Evolutionary conservation across 2,888 invertebrate species (phyloP), one percentile per base, ranked within the genome.

Genomic region (Xylophagus ater): DNA sequence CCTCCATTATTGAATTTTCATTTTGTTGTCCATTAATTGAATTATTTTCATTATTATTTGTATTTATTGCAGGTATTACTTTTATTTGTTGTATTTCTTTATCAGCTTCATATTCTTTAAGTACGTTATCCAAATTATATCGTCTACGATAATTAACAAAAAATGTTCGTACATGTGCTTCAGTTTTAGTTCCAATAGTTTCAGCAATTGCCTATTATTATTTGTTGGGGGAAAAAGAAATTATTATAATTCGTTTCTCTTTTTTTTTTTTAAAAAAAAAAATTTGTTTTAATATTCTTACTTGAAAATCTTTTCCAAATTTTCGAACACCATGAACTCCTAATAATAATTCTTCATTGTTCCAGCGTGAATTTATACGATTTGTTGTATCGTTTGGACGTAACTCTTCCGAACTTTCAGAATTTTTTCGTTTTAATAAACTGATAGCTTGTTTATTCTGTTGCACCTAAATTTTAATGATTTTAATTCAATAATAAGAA

Each of bases 121-220:
- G 68, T 24, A 88, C 78, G 13, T 76, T 76, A 62, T 94, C 93
- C 49, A 94, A 69, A 65, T 88, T 87, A 66, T 84, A 90, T 41
- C 87, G 77, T 50, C 88, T 79, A 33, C 90, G 78, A 66, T 94
- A 87, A 58, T 87, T 90, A 7, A 86, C 76, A 66, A 88, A 96
- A 68, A 94, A 96, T 34, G 82, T 81, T 47, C 90, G 80, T 31
- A 96, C 74, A 60, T 94, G 93, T 34, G 83, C 79, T 65, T 93
- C 94, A 2, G 87, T 90, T 70, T 96, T 96, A 36, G 90, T 96
- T 45, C 92, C 92, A 48, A 96, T 75, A 9, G 90, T 82, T 60
- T 94, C 93, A 12, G 96, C 90, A 49, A 96, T 94, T 20, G 90
- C 88, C 67, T 87, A 78, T 63, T 87, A 90, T 63, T 92, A 84